These are phyloP conservation scores for Neodontobutis hainanensis DNA, from an alignment of 2,113 vertebrate genomes.

Conservation along the genomic window DNA sequence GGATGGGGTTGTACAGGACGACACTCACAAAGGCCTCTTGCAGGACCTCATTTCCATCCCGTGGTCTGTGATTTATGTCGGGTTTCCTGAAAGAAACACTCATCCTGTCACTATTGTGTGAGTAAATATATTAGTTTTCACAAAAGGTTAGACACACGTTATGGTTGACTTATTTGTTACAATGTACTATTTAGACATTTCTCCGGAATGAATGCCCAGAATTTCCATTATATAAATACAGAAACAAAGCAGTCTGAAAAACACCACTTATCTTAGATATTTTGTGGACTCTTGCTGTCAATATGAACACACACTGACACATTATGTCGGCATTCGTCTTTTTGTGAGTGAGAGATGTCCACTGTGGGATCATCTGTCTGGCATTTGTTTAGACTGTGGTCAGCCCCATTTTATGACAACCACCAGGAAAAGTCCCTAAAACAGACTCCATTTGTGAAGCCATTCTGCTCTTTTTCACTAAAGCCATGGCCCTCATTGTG, in stretches of 20 bases:
- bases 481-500: conserved; percentile 18
- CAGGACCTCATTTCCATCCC: not conserved
- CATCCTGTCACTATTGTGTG: conserved; percentile 21
- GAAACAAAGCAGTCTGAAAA: conserved; percentile 4
- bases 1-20: conserved; percentile 13
- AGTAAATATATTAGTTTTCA: not conserved
- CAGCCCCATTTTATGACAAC: conserved; percentile 29
- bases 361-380: conserved; percentile 51
- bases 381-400: conserved; percentile 63
- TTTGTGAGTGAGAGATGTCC: conserved; percentile 30
- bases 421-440: conserved; percentile 36
- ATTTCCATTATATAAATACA: conserved; percentile 1
- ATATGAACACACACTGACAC: not conserved
- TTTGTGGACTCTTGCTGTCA: not conserved
- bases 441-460: conserved; percentile 52
- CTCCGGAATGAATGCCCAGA: not conserved
- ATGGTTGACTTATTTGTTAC: not conserved
- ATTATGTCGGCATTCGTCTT: conserved; percentile 6
- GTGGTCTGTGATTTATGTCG: conserved; percentile 33
- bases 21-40: not conserved
- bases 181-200: not conserved
- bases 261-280: not conserved
- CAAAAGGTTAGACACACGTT: not conserved
- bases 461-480: conserved; percentile 45
- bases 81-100: conserved; percentile 20